Evolutionary conservation across 2,888 invertebrate species (phyloP), one percentile per base, ranked within the genome.

Genomic region (Xiphydria camelus): DNA sequence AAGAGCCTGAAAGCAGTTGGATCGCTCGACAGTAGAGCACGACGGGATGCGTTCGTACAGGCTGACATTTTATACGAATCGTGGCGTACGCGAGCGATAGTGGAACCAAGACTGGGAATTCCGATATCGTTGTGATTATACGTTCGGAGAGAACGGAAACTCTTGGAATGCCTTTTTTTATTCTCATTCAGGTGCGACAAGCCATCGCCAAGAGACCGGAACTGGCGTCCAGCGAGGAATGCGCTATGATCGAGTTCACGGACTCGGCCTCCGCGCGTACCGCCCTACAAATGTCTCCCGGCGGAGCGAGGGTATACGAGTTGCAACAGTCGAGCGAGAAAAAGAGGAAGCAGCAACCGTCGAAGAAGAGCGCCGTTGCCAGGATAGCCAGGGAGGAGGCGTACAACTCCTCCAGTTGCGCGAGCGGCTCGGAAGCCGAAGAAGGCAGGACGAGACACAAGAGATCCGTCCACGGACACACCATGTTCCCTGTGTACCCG

Each of bases 181-280:
- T 32, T 18, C 26, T 39, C 39, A 25, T 18, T 29, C 43, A 71
- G 71, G 89, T 94, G 15, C 84, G 94, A 45, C 91, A 91, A 73
- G 92, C 94, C 73, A 86, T 93, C 64, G 89, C 89, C 68, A 94
- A 93, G 70, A 91, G 93, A 69, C 93, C 94, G 15, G 91, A 91
- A 68, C 81, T 94, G 25, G 62, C 64, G 70, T 88, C 88, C 55
- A 88, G 88, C 61, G 85, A 88, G 77, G 86, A 92, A 70, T 92
- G 91, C 75, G 95, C 94, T 10, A 80, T 95, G 60, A 87, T 95
- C 25, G 95, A 96, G 77, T 96, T 93, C 72, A 89, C 91, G 39
- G 86, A 89, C 57, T 91, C 92, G 1, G 90, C 91, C 56, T 84
- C 89, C 9, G 95, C 95, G 0, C 83, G 91, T 59, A 85, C 85